Conservation (phyloP, 2,113 vertebrate genomes). For the Rissa tridactyla region DNA sequence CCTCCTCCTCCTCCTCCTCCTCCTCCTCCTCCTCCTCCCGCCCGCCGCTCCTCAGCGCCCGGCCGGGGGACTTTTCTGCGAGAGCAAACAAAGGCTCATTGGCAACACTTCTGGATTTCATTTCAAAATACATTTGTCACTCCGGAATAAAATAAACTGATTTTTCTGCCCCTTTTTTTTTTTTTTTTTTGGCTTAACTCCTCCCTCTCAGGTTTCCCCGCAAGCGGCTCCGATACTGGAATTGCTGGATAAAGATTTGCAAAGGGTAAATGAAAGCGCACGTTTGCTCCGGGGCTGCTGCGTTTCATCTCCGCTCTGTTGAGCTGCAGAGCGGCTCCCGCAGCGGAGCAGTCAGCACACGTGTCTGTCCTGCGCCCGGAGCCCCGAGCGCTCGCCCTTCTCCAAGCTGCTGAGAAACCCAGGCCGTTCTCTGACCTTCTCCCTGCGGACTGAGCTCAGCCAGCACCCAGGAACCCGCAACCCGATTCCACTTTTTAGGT, state of each 20-base stretch:
- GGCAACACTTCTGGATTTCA: conserved; percentile 73
- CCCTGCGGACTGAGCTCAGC: not conserved
- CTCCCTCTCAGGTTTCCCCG: not conserved
- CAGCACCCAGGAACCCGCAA: not conserved
- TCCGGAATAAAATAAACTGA: conserved; percentile 67
- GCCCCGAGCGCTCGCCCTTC: rapidly evolving
- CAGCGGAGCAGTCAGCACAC: not conserved
- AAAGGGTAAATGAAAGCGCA: not conserved
- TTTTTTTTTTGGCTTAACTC: conserved; percentile 59
- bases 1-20: too few relatives aligned
- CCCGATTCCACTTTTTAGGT: not conserved
- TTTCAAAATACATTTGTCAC: conserved; percentile 71
- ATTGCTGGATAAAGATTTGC: not conserved
- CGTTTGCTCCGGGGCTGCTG: not conserved
- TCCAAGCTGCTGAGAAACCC: rapidly evolving
- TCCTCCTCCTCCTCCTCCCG: not conserved
- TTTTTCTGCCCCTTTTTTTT: conserved; percentile 54
- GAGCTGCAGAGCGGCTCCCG: not conserved
- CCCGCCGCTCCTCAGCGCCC: not conserved
- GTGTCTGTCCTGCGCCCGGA: not conserved
- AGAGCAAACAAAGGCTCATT: conserved; percentile 75
- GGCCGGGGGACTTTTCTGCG: conserved; percentile 6
- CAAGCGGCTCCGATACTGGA: not conserved
- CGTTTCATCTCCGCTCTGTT: rapidly evolving
- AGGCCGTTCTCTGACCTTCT: not conserved